These are phyloP conservation scores for Listrodromus nycthemerus DNA, from an alignment of 2,888 invertebrate genomes.

Conservation along the genomic window DNA sequence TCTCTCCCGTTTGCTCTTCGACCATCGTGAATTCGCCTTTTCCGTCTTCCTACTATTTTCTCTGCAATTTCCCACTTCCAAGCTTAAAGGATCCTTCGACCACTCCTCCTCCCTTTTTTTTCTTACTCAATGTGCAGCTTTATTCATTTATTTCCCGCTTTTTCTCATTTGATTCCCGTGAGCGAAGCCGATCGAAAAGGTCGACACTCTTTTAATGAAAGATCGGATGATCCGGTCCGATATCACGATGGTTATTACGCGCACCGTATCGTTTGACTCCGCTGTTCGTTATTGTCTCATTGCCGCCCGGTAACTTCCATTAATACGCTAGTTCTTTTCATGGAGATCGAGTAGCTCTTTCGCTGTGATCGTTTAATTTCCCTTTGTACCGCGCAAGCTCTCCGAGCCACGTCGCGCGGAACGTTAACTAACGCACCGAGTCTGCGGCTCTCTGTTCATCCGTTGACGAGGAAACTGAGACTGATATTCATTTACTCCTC, in stretches of 20 bases:
- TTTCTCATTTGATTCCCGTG: not conserved
- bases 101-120: not conserved
- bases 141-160: slow-evolving; percentile 2
- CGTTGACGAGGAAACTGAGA: slow-evolving; percentile 19
- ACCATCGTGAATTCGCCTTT: slow-evolving; percentile 10
- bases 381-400: slow-evolving; percentile 22
- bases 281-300: slow-evolving; percentile 43
- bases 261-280: not conserved
- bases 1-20: slow-evolving; percentile 46
- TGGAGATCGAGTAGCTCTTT: slow-evolving; percentile 1
- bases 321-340: slow-evolving; percentile 12
- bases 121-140: slow-evolving; percentile 5
- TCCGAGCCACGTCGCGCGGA: not conserved
- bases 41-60: slow-evolving; percentile 23
- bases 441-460: too few species aligned
- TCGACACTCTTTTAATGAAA: slow-evolving; percentile 45
- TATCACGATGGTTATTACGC: not conserved
- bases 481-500: not conserved
- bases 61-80: not conserved
- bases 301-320: slow-evolving; percentile 23
- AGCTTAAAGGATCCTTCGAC: not conserved
- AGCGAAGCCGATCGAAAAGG: not conserved
- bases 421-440: not conserved
- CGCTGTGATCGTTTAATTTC: slow-evolving; percentile 14
- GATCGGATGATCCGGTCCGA: slow-evolving; percentile 24